Conservation (phyloP, 1,140 invertebrate species). For the Aphaenogaster floridana region DNA sequence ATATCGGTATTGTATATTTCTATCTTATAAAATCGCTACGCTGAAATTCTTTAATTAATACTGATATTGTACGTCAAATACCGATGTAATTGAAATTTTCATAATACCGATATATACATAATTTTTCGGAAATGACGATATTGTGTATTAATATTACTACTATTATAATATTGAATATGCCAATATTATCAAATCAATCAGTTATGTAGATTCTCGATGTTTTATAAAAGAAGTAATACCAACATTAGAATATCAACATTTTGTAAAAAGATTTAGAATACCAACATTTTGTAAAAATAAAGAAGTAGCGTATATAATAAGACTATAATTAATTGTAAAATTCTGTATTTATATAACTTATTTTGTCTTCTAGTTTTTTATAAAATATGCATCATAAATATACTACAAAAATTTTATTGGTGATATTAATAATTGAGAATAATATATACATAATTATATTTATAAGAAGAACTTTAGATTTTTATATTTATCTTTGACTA, state of each 20-base stretch:
- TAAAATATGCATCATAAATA: constrained; percentile 2
- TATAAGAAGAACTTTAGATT: background rate
- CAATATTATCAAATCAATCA: background rate
- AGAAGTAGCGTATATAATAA: background rate
- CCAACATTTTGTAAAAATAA: background rate
- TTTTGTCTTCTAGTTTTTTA: background rate
- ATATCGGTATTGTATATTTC: background rate
- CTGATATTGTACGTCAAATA: background rate
- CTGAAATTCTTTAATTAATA: background rate
- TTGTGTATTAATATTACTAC: background rate
- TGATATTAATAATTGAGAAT: constrained; percentile 4
- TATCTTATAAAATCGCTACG: background rate
- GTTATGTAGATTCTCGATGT: background rate
- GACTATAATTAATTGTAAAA: constrained; percentile 1
- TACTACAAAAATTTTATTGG: background rate
- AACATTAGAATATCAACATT: background rate
- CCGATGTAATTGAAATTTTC: background rate
- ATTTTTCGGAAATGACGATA: background rate
- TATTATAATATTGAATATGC: background rate
- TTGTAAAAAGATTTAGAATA: background rate
- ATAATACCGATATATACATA: background rate
- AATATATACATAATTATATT: background rate
- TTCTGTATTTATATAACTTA: background rate
- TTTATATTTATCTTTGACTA: background rate
- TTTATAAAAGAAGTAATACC: background rate